These are phyloP conservation scores for Hyppa rectilinea DNA, from an alignment of 2,888 invertebrate species.

Conservation along the genomic window DNA sequence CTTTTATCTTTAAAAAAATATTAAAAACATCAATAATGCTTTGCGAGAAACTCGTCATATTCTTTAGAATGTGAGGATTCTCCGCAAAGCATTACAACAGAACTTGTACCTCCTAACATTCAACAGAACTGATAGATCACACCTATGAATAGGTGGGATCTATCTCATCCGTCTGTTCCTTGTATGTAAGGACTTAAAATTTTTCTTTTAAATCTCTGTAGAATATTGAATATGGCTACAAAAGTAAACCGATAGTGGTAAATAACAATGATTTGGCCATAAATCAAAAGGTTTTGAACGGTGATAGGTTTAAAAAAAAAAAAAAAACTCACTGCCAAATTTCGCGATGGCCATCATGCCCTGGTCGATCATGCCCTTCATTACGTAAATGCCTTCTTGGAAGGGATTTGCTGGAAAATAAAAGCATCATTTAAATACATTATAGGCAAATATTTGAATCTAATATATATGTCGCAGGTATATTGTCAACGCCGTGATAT, in stretches of 20 bases:
- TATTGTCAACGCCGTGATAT: too few relatives aligned
- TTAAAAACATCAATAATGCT: not conserved
- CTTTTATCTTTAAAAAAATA: too few relatives aligned
- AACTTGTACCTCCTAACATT: too few relatives aligned
- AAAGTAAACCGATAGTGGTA: too few relatives aligned
- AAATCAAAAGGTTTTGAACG: not conserved
- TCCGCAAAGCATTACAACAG: too few relatives aligned
- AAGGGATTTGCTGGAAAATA: not conserved
- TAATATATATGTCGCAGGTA: too few relatives aligned
- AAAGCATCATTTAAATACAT: not conserved
- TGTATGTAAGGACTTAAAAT: not conserved
- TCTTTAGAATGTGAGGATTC: too few relatives aligned
- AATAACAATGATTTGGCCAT: not conserved
- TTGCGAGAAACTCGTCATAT: not conserved
- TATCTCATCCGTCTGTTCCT: too few relatives aligned
- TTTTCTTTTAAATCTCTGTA: not conserved
- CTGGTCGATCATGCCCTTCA: fast-evolving
- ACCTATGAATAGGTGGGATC: not conserved
- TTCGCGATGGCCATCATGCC: fast-evolving
- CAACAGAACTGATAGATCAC: too few relatives aligned
- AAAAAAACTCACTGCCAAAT: not conserved
- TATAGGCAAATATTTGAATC: not conserved
- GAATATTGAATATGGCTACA: not conserved
- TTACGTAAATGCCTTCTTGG: fast-evolving
- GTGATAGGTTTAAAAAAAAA: not conserved